phyloP scores from a whole-genome alignment of 2,113 vertebrate genomes.

The Stercorarius parasiticus region DNA sequence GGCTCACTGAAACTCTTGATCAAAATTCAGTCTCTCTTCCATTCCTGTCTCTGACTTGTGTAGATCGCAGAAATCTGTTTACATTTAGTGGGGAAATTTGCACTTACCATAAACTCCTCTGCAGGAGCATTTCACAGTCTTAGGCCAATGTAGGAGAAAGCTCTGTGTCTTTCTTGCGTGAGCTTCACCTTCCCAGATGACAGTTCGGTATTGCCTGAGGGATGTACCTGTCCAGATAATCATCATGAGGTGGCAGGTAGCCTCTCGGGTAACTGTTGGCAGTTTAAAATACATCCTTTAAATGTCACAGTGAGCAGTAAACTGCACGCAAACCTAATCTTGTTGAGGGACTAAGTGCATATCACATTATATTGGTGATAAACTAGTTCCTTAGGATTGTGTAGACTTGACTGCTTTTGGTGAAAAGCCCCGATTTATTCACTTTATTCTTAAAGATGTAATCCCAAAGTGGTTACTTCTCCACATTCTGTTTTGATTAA shows the following conservation, averaged over 20 bases:
- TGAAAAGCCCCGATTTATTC: neutral
- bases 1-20: neutral
- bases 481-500: neutral
- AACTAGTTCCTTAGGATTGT: neutral
- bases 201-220: accelerated
- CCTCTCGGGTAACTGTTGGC: neutral
- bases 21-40: neutral
- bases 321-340: neutral
- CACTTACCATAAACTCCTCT: neutral
- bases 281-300: neutral
- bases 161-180: neutral
- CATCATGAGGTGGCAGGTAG: neutral
- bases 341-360: neutral
- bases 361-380: neutral
- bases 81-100: neutral
- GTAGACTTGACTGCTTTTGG: neutral
- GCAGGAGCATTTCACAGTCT: neutral
- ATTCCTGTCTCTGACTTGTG: neutral
- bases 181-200: neutral
- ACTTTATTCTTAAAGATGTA: neutral
- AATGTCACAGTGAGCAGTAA: neutral
- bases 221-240: neutral
- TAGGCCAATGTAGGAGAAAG: neutral
- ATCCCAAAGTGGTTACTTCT: neutral
- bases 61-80: neutral